These are phyloP conservation scores for Thera britannica DNA, from an alignment of 2,888 invertebrate species.

Conservation along the genomic window DNA sequence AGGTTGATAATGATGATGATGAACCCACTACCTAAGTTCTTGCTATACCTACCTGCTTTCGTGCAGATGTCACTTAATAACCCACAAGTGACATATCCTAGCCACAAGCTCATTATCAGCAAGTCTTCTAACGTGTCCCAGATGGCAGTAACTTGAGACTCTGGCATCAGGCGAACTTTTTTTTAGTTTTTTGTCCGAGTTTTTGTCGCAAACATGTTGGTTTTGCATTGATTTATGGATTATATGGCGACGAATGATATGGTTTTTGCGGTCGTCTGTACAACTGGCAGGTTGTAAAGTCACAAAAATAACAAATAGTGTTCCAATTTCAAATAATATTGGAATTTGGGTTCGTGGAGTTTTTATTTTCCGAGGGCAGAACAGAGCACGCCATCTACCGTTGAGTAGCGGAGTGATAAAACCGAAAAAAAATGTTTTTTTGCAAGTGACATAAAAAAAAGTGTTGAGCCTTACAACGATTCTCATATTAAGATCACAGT, in stretches of 20 bases:
- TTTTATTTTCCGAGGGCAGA: background rate
- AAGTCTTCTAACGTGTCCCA: slow-evolving; percentile 28
- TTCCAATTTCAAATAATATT: background rate
- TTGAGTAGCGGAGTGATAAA: slow-evolving; percentile 17
- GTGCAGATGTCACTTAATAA: slow-evolving; percentile 4
- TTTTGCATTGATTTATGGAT: slow-evolving; percentile 41
- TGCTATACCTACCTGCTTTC: background rate
- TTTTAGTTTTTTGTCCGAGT: slow-evolving; percentile 35
- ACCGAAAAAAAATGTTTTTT: too few relatives aligned
- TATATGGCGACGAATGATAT: slow-evolving; percentile 39
- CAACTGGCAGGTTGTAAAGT: slow-evolving; percentile 7
- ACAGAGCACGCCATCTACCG: slow-evolving; percentile 32
- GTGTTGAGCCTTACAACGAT: too few relatives aligned
- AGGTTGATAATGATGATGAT: too few relatives aligned
- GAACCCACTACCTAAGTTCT: background rate
- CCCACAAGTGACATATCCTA: slow-evolving; percentile 6
- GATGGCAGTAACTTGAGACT: slow-evolving; percentile 41
- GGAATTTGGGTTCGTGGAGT: background rate
- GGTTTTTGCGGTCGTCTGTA: slow-evolving; percentile 36
- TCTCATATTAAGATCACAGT: too few relatives aligned
- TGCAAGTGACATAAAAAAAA: too few relatives aligned
- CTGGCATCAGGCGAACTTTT: slow-evolving; percentile 44
- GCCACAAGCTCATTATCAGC: slow-evolving; percentile 18
- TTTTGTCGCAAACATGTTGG: slow-evolving; percentile 41
- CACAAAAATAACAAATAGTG: slow-evolving; percentile 8